Evolutionary conservation across 2,113 vertebrate genomes (phyloP), one percentile per base, ranked within the genome.

Genomic region (Mola mola): DNA sequence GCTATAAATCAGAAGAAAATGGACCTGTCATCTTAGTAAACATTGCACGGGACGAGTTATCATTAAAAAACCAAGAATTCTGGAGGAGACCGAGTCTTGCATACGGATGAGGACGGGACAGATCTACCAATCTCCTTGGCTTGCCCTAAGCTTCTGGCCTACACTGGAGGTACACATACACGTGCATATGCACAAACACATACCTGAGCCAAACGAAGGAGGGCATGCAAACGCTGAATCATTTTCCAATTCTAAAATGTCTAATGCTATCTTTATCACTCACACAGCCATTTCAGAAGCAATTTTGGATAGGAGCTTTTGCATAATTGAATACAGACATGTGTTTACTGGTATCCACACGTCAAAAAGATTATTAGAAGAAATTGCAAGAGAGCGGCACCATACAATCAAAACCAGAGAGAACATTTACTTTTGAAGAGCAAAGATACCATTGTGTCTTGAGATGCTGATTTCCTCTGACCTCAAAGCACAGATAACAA

Each of bases 21-120:
- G 79, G 85, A 91, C 80, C 89, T 89, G 91, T 91, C 90, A 89
- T 86, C 86, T 71, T 66, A 62, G 80, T 83, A 89, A 91, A 89
- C 85, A 91, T 85, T 72, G 79, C 85, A 83, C 53, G 61, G 62
- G 60, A 79, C 60, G 76, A 87, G 84, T 87, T 90, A 88, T 90
- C 83, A 88, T 88, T 89, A 90, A 89, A 85, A 89, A 87, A 72
- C 84, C 78, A 81, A 78, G 71, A 77, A 66, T 68, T 78, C 56
- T 72, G 51, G 66, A 60, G 68, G 61, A 69, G 41, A 34, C 12
- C 24, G 26, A 28, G 78, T 33, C 53, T 17, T 80, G 89, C 84
- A 90, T 89, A 72, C 38, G 64, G 76, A 91, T 87, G 75, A 89
- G 70, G 52, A 48, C 0, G 5, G 40, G 67, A 66, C 57, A 66